Base-by-base conservation (phyloP, 1,140 invertebrate species). In the Pygmarrhopalites habei region DNA sequence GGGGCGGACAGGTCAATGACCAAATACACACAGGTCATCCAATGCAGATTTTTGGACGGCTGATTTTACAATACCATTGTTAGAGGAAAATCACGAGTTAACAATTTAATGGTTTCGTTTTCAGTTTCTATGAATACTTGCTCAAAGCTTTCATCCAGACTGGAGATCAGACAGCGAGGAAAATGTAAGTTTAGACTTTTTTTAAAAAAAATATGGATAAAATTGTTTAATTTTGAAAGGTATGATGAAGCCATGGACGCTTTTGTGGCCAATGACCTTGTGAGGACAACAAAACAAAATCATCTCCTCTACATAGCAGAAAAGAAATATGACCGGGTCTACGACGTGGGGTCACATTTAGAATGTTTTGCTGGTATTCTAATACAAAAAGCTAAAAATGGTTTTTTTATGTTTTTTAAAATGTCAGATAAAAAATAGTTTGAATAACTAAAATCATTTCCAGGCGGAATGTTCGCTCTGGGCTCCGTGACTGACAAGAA, bases 121-220 rank as follows among this genome's bases (percentile, higher is more conserved):
- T 86, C 72, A 82, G 80, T 69, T 85, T 84, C 70, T 85, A 85
- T 73, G 83, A 85, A 72, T 85, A 85, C 72, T 73, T 85, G 4
- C 67, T 85, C 2, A 85, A 85, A 71, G 73, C 77, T 2, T 85
- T 80, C 77, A 65, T 85, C 17, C 74, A 79, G 29, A 78, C 79
- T 21, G 79, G 77, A n/a, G 19, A 96, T 76, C 77, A 79, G 39
- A 75, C 81, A 73, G 92, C 92, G 0, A 82, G 88, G 57, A 79
- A 88, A 72, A 94, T 97, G 91, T 98, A 93, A n/a, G n/a, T n/a
- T n/a, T n/a, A n/a, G n/a, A n/a, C n/a, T n/a, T n/a, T n/a, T n/a
- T n/a, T n/a, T n/a, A n/a, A n/a, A n/a, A n/a, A n/a, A n/a, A n/a
- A n/a, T n/a, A n/a, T n/a, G n/a, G n/a, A n/a, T n/a, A n/a, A n/a